These are phyloP conservation scores for Neotoxoptera formosana DNA, from an alignment of 1,140 invertebrate species.

Conservation along the genomic window DNA sequence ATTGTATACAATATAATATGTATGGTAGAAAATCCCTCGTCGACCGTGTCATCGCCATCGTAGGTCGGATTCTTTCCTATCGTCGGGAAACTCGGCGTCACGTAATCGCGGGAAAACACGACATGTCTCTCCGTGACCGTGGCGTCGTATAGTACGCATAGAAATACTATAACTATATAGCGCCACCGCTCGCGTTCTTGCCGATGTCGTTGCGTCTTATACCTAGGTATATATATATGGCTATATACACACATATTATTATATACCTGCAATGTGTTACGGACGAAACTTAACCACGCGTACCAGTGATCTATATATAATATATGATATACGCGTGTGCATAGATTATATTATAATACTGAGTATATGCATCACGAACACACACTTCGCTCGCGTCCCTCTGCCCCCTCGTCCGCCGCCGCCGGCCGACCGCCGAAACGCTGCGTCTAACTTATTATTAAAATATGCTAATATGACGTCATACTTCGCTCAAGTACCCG, in stretches of 20 bases:
- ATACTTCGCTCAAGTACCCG: constrained; percentile 40
- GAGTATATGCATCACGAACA: not conserved
- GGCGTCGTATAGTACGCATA: not conserved
- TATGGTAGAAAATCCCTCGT: not conserved
- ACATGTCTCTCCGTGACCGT: not conserved
- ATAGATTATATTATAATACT: not conserved
- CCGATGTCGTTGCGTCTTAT: not conserved
- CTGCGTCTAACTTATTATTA: constrained; percentile 50
- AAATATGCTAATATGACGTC: constrained; percentile 56
- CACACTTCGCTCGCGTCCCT: not conserved
- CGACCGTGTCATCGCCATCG: no score
- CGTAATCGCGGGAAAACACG: not conserved
- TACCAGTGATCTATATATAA: not conserved
- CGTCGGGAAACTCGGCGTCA: not conserved
- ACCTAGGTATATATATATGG: no score
- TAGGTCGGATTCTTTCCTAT: not conserved
- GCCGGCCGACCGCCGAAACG: not conserved
- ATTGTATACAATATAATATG: not conserved
- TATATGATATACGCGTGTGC: not conserved
- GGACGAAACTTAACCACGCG: not conserved
- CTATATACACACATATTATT: not conserved
- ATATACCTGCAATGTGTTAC: not conserved
- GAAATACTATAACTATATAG: not conserved
- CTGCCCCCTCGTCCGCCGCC: not conserved
- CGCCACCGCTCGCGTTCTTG: not conserved